phyloP scores from a whole-genome alignment of 92 coral and sea anemone genomes.

The Epizoanthus stellaris region DNA sequence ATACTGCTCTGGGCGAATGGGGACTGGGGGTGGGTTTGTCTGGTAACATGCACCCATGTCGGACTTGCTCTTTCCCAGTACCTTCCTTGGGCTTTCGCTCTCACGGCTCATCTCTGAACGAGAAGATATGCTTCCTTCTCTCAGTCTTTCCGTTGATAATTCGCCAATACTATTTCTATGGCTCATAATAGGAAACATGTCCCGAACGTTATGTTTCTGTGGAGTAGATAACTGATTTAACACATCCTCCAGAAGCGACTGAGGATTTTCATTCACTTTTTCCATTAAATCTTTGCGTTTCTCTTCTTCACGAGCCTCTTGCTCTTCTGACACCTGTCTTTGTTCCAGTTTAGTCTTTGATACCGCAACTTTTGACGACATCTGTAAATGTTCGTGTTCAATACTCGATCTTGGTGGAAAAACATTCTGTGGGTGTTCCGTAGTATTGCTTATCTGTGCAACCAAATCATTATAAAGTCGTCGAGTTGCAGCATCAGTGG shows the following conservation, averaged over 20 bases:
- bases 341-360: not conserved
- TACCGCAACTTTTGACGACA: not conserved
- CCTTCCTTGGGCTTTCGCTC: not conserved
- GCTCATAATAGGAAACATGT: slow-evolving; percentile 21
- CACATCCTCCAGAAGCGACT: slow-evolving; percentile 18
- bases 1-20: slow-evolving; percentile 8
- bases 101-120: not conserved
- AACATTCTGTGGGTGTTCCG: slow-evolving; percentile 48
- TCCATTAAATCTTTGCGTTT: slow-evolving; percentile 34
- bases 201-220: slow-evolving; percentile 31
- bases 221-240: slow-evolving; percentile 36
- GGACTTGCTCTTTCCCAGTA: slow-evolving; percentile 35
- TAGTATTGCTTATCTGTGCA: slow-evolving; percentile 66
- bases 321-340: not conserved
- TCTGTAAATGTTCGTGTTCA: slow-evolving; percentile 8
- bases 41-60: slow-evolving; percentile 2
- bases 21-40: slow-evolving; percentile 38
- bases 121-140: not conserved
- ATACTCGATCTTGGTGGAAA: slow-evolving; percentile 46
- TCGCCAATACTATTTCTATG: slow-evolving; percentile 33
- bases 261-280: slow-evolving; percentile 19
- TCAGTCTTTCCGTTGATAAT: slow-evolving; percentile 19
- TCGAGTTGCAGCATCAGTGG: slow-evolving; percentile 43
- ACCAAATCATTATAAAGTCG: slow-evolving; percentile 64
- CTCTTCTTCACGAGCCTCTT: slow-evolving; percentile 39